Evolutionary conservation across 2,888 invertebrate species (phyloP).

Genomic region (Laspeyria flexula): DNA sequence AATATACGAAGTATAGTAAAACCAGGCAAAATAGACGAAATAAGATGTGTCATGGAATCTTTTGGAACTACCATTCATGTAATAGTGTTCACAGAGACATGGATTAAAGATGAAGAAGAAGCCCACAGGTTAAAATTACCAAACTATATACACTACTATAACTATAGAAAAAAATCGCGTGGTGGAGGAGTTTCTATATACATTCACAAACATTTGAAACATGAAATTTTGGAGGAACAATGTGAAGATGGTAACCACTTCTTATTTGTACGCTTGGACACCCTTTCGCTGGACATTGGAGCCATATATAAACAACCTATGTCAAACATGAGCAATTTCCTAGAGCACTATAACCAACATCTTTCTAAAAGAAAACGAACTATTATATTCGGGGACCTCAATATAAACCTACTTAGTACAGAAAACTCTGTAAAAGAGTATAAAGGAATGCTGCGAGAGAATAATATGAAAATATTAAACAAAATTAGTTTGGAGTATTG

Average conservation of each 20-base stretch:
- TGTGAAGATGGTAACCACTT: not conserved
- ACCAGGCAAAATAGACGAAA: not conserved
- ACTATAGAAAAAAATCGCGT: slow-evolving; percentile 90
- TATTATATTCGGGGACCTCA: not conserved
- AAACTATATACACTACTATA: slow-evolving; percentile 71
- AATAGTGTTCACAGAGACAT: not conserved
- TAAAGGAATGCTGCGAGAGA: slow-evolving; percentile 88
- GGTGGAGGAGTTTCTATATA: slow-evolving; percentile 78
- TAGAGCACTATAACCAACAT: not conserved
- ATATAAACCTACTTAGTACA: not conserved
- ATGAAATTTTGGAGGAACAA: not conserved
- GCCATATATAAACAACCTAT: not conserved
- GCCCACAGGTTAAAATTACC: not conserved
- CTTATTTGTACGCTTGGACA: not conserved
- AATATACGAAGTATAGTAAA: not conserved
- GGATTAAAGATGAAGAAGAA: not conserved
- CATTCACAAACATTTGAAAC: not conserved
- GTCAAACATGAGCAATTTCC: not conserved
- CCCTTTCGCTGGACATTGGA: not conserved
- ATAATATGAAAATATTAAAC: not conserved
- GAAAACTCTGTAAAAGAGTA: slow-evolving; percentile 68
- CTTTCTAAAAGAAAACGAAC: not conserved
- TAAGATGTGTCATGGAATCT: not conserved
- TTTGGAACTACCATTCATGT: not conserved
- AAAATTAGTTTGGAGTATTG: not conserved